phyloP scores from a whole-genome alignment of 2,797 vertebrate species.

The Macropus fuliginosus region DNA sequence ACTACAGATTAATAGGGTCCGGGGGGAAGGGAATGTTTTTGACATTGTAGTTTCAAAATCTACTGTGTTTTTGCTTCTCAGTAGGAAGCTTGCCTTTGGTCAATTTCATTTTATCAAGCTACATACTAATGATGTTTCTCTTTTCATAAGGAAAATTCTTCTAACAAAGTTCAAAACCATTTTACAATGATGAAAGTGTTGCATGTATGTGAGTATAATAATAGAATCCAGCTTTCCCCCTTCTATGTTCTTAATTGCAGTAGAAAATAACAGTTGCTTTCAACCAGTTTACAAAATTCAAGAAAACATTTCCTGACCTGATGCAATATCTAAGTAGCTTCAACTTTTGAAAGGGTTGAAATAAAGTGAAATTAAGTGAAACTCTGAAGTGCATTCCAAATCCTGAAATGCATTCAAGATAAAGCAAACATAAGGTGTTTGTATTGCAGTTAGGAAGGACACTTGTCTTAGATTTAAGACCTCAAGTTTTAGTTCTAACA shows the following conservation, averaged over 20 bases:
- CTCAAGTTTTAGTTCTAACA: not conserved
- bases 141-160: not conserved
- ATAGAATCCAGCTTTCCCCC: not conserved
- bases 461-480: not conserved
- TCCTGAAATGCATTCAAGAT: not conserved
- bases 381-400: not conserved
- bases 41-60: slow-evolving; percentile 35
- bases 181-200: slow-evolving; percentile 4
- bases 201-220: not conserved
- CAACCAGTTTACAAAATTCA: not conserved
- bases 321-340: not conserved
- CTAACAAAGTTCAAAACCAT: slow-evolving; percentile 10
- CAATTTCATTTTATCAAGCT: slow-evolving; percentile 3
- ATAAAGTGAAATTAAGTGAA: not conserved
- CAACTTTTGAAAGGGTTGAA: not conserved
- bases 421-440: not conserved
- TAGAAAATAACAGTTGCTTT: not conserved
- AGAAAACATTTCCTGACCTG: not conserved
- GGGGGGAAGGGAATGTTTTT: slow-evolving; percentile 1
- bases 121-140: slow-evolving; percentile 19
- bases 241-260: not conserved
- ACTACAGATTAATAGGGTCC: not conserved
- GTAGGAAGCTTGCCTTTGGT: not conserved
- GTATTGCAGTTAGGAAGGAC: not conserved
- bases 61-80: slow-evolving; percentile 51